phyloP scores from a whole-genome alignment of 92 coral and sea anemone species.

The Phymanthus crucifer region DNA sequence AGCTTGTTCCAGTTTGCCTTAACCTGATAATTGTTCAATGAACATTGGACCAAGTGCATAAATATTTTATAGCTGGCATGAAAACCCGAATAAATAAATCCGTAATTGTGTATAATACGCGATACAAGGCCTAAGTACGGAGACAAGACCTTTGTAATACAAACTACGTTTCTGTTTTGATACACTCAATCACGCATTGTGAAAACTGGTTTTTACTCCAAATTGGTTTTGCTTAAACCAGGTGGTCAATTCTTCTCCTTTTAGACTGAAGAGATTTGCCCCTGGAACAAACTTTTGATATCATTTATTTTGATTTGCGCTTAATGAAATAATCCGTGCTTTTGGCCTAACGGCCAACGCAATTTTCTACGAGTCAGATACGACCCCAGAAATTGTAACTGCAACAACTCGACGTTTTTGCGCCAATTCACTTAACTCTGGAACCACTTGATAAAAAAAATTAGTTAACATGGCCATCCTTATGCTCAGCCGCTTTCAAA shows the following conservation, averaged over 20 bases:
- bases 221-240: constrained; percentile 22
- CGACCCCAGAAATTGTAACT: constrained; percentile 13
- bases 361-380: constrained; percentile 6
- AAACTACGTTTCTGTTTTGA: constrained; percentile 2
- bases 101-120: constrained; percentile 67
- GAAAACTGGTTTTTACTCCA: constrained; percentile 1
- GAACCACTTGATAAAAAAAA: constrained; percentile 11
- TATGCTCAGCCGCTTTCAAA: constrained; percentile 29
- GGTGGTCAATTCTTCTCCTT: constrained; percentile 19
- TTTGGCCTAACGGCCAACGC: not conserved
- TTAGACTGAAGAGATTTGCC: constrained; percentile 20
- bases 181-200: constrained; percentile 14
- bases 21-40: constrained; percentile 64
- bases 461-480: constrained; percentile 22
- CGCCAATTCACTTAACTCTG: constrained; percentile 12
- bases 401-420: constrained; percentile 15
- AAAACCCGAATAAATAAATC: constrained; percentile 78
- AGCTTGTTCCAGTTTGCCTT: constrained; percentile 30
- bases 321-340: not conserved
- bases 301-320: not conserved
- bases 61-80: constrained; percentile 68
- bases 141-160: not conserved
- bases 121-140: constrained; percentile 26
- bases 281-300: not conserved
- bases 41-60: constrained; percentile 43